Conservation (phyloP, 2,888 invertebrate species). For the Charanyca ferruginea region DNA sequence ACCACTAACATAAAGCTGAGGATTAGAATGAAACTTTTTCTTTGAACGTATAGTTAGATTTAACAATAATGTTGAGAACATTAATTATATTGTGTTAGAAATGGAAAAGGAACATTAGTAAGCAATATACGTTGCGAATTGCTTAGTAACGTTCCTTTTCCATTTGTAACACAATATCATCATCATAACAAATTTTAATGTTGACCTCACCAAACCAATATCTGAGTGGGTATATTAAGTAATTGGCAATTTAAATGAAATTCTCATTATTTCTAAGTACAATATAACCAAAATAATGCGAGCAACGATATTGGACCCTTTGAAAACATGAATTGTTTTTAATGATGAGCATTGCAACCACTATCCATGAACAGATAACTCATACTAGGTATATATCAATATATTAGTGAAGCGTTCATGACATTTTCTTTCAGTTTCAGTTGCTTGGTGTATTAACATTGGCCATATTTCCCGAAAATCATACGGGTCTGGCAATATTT, state of each 20-base stretch:
- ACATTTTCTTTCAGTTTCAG: neutral
- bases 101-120: neutral
- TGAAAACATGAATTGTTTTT: conserved; percentile 18
- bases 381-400: conserved; percentile 16
- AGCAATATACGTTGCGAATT: too few species aligned
- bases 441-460: neutral
- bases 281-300: conserved; percentile 35
- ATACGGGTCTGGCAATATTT: neutral
- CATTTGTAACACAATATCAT: too few species aligned
- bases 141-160: too few species aligned
- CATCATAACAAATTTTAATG: neutral
- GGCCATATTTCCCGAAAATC: neutral
- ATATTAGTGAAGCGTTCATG: neutral
- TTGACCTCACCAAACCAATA: conserved; percentile 5
- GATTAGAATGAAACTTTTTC: conserved; percentile 13
- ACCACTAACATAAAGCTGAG: conserved; percentile 7
- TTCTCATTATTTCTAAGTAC: conserved; percentile 32
- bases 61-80: conserved; percentile 13
- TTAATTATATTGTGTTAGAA: conserved; percentile 13
- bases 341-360: conserved; percentile 11
- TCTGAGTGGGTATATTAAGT: conserved; percentile 3
- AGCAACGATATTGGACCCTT: conserved; percentile 29
- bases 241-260: conserved; percentile 48
- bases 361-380: conserved; percentile 28
- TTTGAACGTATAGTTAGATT: conserved; percentile 15